Percentiles rank a stretch among this genome's conserved stretches.
Conservation (phyloP, 2,113 vertebrate species). For the Dromas ardeola region DNA sequence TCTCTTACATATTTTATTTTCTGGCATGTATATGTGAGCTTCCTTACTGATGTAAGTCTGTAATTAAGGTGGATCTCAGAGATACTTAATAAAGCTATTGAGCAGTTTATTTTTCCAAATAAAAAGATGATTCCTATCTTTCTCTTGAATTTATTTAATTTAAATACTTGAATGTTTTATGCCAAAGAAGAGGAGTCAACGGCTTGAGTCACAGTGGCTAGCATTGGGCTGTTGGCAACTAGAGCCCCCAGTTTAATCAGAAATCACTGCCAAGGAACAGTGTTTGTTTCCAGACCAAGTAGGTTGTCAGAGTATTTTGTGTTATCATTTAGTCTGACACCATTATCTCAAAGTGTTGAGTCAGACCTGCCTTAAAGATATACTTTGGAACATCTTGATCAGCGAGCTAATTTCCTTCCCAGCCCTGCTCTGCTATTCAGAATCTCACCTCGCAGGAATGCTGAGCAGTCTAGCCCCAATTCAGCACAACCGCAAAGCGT, state of each 20-base stretch:
- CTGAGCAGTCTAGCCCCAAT: not conserved
- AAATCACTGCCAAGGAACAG: constrained; percentile 23
- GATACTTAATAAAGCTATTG: not conserved
- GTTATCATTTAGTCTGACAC: constrained; percentile 3
- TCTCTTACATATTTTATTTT: not conserved
- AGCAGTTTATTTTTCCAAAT: not conserved
- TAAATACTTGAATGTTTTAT: not conserved
- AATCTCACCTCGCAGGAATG: not conserved
- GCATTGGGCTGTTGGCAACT: not conserved
- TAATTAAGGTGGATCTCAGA: not conserved
- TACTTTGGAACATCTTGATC: constrained; percentile 7
- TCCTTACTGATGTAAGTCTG: not conserved
- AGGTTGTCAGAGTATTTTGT: constrained; percentile 13
- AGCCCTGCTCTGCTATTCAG: not conserved
- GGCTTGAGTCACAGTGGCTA: not conserved
- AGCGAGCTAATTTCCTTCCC: not conserved
- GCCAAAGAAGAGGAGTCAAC: not conserved
- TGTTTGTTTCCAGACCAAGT: not conserved
- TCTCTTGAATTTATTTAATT: not conserved
- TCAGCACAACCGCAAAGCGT: not conserved
- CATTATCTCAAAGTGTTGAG: not conserved
- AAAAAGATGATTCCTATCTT: not conserved
- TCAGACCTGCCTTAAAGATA: constrained; percentile 11
- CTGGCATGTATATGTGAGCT: not conserved
- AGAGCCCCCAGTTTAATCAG: not conserved